Conservation (phyloP, 1,140 invertebrate species). For the Caenorhabditis brenneri region DNA sequence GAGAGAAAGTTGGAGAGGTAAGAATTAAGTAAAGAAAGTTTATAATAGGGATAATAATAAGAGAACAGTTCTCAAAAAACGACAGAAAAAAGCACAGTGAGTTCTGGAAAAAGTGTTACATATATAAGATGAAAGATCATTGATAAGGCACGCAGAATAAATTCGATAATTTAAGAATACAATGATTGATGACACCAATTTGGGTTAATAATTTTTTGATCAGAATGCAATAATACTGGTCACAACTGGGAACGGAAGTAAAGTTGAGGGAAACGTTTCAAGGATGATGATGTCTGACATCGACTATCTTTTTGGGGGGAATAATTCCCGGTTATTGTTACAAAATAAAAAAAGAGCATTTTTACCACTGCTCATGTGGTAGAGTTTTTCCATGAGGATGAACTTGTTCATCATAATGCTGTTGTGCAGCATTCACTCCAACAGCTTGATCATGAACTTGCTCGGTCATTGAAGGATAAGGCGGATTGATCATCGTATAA, state of each 20-base stretch:
- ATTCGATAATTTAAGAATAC: slow-evolving; percentile 32
- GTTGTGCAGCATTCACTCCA: background rate
- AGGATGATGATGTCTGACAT: slow-evolving; percentile 9
- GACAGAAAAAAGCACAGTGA: slow-evolving; percentile 5
- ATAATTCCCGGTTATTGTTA: background rate
- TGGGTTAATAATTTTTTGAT: background rate
- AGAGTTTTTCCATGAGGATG: slow-evolving; percentile 36
- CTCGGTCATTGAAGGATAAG: background rate
- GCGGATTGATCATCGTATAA: slow-evolving; percentile 47
- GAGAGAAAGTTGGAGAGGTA: background rate
- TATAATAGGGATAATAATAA: background rate
- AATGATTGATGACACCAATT: slow-evolving; percentile 8
- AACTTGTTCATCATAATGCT: background rate
- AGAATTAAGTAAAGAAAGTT: background rate
- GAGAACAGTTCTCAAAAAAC: background rate
- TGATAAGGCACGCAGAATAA: slow-evolving; percentile 21
- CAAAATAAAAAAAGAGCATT: background rate
- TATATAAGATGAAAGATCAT: slow-evolving; percentile 23
- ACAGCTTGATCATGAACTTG: background rate
- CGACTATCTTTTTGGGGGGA: background rate
- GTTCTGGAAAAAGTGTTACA: background rate
- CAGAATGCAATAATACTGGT: background rate
- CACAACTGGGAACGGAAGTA: slow-evolving; percentile 35
- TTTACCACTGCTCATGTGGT: slow-evolving; percentile 49
- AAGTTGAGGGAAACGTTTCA: background rate